Conservation (phyloP, 2,888 invertebrate genomes). For the Cryptocheilus praepositus region DNA sequence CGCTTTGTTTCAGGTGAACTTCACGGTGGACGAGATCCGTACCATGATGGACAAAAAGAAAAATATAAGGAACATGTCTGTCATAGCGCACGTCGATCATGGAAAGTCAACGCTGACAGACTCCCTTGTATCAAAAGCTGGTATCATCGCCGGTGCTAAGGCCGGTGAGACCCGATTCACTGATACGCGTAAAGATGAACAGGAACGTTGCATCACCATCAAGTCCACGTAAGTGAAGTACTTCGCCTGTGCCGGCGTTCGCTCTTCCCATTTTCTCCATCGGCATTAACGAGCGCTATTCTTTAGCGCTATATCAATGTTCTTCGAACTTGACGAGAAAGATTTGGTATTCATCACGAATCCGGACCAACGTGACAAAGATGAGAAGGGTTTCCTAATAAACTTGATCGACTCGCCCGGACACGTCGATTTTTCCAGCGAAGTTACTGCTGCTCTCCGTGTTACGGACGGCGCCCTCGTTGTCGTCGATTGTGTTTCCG, state of each 20-base stretch:
- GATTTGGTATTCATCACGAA: constrained; percentile 96
- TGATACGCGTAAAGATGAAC: constrained; percentile 99
- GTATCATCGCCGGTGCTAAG: constrained; percentile 98
- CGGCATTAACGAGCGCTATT: neutral
- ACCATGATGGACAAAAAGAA: constrained; percentile 99
- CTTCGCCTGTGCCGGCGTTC: too few species aligned
- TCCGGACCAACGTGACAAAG: constrained; percentile 92
- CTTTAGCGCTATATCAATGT: constrained; percentile 98
- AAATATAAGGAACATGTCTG: constrained; percentile 99
- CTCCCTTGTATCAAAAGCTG: constrained; percentile 99
- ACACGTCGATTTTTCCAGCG: constrained; percentile 99
- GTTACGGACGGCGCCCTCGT: constrained; percentile 99
- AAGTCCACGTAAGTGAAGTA: constrained; percentile 94
- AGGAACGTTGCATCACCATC: constrained; percentile 99
- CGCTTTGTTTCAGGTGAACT: constrained; percentile 91
- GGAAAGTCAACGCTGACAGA: constrained; percentile 99
- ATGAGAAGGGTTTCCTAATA: constrained; percentile 97
- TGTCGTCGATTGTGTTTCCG: constrained; percentile 99
- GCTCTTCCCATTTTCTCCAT: neutral
- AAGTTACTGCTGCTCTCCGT: constrained; percentile 99
- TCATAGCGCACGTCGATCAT: constrained; percentile 99
- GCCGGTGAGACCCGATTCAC: constrained; percentile 99
- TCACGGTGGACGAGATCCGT: constrained; percentile 99
- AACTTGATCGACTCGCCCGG: constrained; percentile 99
- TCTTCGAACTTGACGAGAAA: constrained; percentile 96